A percentile compares a stretch with the other conserved stretches of the same genome.
Evolutionary conservation across 2,888 invertebrate species (phyloP).

Genomic region (Caenorhabditis sinica): DNA sequence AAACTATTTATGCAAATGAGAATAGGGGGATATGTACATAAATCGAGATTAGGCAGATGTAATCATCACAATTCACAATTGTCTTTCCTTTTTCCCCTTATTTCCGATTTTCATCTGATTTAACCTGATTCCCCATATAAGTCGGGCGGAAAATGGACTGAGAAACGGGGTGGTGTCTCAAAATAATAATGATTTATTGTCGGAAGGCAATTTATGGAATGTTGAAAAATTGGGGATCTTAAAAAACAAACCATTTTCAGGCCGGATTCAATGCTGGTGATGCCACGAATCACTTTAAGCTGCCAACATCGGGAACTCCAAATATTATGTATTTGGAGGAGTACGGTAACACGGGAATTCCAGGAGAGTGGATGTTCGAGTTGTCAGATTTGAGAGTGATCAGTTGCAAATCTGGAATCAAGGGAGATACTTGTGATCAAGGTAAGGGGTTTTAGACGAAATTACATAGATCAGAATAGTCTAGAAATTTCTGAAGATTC

Average conservation of each 20-base stretch:
- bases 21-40: constrained; percentile 29
- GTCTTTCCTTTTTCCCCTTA: neutral
- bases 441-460: constrained; percentile 70
- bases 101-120: constrained; percentile 54
- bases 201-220: constrained; percentile 4
- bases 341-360: constrained; percentile 82
- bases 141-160: neutral
- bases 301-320: constrained; percentile 82
- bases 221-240: neutral
- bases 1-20: constrained; percentile 13
- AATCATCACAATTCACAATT: constrained; percentile 26
- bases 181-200: constrained; percentile 62
- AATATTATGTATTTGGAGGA: constrained; percentile 83
- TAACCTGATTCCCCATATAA: constrained; percentile 54
- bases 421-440: constrained; percentile 83
- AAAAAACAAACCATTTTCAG: constrained; percentile 52
- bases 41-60: constrained; percentile 59
- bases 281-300: constrained; percentile 75
- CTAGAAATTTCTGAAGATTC: neutral
- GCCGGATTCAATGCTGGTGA: constrained; percentile 83
- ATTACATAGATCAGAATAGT: neutral
- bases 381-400: constrained; percentile 76
- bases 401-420: constrained; percentile 83
- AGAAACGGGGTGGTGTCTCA: constrained; percentile 19
- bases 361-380: constrained; percentile 84